Percentiles rank a stretch among this genome's conserved stretches.
Evolutionary conservation across 2,888 invertebrate genomes (phyloP).

Genomic region (Terebella lapidaria): DNA sequence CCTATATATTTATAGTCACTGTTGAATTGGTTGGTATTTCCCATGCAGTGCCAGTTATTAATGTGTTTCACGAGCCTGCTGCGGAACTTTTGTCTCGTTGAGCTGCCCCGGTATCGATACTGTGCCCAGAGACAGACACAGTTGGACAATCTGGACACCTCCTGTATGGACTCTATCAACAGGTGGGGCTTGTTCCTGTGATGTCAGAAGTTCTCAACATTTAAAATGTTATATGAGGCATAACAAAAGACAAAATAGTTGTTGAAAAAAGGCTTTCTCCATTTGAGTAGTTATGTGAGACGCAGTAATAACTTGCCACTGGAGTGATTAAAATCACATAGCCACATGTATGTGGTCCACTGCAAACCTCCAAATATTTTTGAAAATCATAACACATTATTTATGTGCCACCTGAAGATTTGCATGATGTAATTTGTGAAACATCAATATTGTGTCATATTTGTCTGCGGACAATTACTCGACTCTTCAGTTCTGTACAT

Average conservation of each 20-base stretch:
- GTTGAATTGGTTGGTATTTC: no score
- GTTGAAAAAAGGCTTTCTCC: no score
- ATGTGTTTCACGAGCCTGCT: conserved; percentile 35
- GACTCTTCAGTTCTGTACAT: no score
- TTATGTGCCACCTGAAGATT: background rate
- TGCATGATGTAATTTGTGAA: background rate
- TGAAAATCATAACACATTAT: background rate
- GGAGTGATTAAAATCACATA: no score
- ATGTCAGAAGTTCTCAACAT: background rate
- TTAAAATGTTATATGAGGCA: no score
- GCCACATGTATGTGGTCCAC: no score
- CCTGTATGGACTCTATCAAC: background rate
- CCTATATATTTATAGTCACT: no score
- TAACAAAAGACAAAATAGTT: no score
- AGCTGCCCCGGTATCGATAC: conserved; percentile 30
- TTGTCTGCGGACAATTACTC: background rate
- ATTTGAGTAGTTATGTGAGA: no score
- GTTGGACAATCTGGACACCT: background rate
- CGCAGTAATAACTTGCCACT: no score
- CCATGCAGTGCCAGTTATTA: conserved; percentile 40
- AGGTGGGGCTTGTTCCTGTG: background rate
- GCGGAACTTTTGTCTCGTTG: conserved; percentile 31
- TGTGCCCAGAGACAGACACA: conserved; percentile 1
- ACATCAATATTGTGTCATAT: background rate
- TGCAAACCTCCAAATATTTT: background rate